Evolutionary conservation across 2,113 vertebrate genomes (phyloP), one percentile per base, ranked within the genome.

Genomic region (Notiomystis cincta): DNA sequence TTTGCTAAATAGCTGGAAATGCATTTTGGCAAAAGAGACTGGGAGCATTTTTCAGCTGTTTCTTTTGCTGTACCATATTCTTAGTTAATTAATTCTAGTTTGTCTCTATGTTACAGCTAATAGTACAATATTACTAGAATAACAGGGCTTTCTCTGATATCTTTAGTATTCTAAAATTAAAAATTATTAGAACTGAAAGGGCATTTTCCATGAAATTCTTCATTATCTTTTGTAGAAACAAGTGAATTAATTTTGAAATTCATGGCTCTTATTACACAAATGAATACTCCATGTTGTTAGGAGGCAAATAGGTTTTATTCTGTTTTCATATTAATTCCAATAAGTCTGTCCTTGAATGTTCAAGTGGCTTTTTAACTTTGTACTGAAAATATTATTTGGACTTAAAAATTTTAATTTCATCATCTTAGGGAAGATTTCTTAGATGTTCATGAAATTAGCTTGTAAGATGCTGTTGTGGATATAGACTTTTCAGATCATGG

Each of bases 201-300:
- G 31, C 40, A 84, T 86, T 95, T 94, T 91, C 58, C 31, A 84
- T 93, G 94, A 92, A 83, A 64, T 77, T 95, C 47, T 70, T 95
- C 38, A 73, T 96, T 95, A 90, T 96, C 78, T 87, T 92, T 53
- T 90, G 53, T 42, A 82, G 75, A 79, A 95, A 91, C 42, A 88
- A 92, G 56, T 67, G 76, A 96, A 94, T 93, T 94, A 78, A 64
- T 72, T 84, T 95, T 92, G 28, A 95, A 96, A 93, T 65, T 44
- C 24, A 57, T 58, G 82, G n/a, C 28, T 88, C 21, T 75, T 95
- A 72, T 81, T 95, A 76, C 28, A 60, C 20, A 77, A 95, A 96
- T 76, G 12, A 92, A 44, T 86, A 64, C 45, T 84, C 75, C n/a
- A 37, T 77, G 35, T 27, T 87, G 19, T 82, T 65, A 90, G 70